A percentile compares a stretch with the other conserved stretches of the same genome.
phyloP scores from a whole-genome alignment of 2,113 vertebrate genomes.

The Tupaia chinensis region DNA sequence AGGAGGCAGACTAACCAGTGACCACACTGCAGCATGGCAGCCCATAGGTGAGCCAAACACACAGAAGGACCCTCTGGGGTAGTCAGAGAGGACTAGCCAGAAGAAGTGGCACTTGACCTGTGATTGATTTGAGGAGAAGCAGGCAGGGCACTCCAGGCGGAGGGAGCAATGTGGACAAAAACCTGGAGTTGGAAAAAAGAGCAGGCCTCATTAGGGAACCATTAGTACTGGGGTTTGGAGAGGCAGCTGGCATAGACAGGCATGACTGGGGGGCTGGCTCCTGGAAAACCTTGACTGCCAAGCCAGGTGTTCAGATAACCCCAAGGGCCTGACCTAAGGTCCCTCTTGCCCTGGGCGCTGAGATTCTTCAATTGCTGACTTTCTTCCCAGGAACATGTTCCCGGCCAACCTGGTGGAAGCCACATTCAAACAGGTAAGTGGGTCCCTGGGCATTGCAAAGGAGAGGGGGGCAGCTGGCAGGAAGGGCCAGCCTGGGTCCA shows the following conservation, averaged over 20 bases:
- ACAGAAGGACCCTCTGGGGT: not conserved
- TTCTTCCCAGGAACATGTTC: slow-evolving; percentile 96
- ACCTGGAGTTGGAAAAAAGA: not conserved
- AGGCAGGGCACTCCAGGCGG: not conserved
- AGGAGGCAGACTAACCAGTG: not conserved
- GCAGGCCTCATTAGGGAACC: not conserved
- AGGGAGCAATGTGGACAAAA: not conserved
- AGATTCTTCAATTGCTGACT: slow-evolving; percentile 58
- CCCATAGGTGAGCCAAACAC: accelerated
- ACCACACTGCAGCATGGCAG: accelerated
- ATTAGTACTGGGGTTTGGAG: not conserved
- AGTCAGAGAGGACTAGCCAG: not conserved
- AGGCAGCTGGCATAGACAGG: not conserved
- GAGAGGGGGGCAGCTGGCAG: not conserved
- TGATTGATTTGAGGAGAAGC: not conserved
- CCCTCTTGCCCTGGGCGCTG: not conserved
- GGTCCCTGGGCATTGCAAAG: not conserved
- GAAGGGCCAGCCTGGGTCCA: not conserved
- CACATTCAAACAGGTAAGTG: slow-evolving; percentile 97
- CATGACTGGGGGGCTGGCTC: no score
- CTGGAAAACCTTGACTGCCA: not conserved
- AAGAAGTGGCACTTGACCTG: not conserved
- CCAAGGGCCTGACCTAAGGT: not conserved
- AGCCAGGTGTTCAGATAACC: not conserved
- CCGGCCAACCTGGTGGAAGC: slow-evolving; percentile 98